phyloP scores from a whole-genome alignment of 1,140 invertebrate genomes.

The Batillaria attramentaria region DNA sequence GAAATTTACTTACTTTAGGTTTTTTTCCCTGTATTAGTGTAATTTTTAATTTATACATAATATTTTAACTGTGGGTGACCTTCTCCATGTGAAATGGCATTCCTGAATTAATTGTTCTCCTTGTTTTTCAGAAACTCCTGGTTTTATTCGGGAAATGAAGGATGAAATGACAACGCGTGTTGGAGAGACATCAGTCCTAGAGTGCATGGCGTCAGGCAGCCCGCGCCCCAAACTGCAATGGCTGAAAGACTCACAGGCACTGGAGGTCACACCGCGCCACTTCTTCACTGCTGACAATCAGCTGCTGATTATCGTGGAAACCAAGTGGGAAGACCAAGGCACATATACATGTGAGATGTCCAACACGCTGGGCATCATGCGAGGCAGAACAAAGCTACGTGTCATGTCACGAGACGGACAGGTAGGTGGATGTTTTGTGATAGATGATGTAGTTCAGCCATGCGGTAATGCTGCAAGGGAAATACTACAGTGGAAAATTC shows the following conservation, averaged over 20 bases:
- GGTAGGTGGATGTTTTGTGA: no score
- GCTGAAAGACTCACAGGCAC: conserved; percentile 86
- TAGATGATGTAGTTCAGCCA: no score
- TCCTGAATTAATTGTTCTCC: no score
- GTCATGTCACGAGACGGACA: conserved; percentile 71
- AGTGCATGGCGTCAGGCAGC: conserved; percentile 89
- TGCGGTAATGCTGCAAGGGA: no score
- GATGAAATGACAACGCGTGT: conserved; percentile 81
- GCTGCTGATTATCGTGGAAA: conserved; percentile 88
- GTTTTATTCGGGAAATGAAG: conserved; percentile 87
- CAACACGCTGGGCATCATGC: conserved; percentile 84
- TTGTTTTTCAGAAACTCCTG: conserved; percentile 89
- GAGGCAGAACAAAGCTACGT: conserved; percentile 72
- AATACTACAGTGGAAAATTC: no score
- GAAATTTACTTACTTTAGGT: no score
- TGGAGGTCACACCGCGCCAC: conserved; percentile 80
- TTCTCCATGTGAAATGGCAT: no score
- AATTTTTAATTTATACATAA: no score
- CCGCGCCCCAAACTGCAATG: conserved; percentile 91
- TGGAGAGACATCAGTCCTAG: conserved; percentile 87
- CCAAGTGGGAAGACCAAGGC: conserved; percentile 83
- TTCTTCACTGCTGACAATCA: conserved; percentile 90
- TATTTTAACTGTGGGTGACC: no score
- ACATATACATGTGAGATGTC: conserved; percentile 84
- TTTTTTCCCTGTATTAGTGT: no score